These are phyloP conservation scores for Aleadryas rufinucha DNA, from an alignment of 2,113 vertebrate species.

Conservation along the genomic window DNA sequence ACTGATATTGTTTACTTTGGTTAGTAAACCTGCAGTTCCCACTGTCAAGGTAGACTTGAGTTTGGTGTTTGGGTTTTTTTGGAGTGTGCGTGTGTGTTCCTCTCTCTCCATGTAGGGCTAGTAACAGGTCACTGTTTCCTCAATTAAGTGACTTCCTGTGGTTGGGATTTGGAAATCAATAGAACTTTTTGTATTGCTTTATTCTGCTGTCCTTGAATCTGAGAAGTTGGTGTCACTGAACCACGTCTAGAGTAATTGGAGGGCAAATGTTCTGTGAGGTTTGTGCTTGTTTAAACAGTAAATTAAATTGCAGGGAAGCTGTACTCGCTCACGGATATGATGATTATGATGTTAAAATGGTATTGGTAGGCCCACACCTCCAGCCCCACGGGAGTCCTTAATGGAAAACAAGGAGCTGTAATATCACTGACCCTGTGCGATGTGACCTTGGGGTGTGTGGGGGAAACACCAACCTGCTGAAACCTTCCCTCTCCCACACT, in stretches of 20 bases:
- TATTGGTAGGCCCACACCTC: not conserved
- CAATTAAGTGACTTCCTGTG: not conserved
- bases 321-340: not conserved
- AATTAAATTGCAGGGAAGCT: not conserved
- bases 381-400: not conserved
- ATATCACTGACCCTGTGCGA: not conserved
- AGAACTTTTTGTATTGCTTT: not conserved
- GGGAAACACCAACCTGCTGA: not conserved
- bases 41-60: not conserved
- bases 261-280: not conserved
- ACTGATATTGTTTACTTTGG: not conserved
- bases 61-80: not conserved
- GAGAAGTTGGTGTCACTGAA: not conserved
- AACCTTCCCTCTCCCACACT: not conserved
- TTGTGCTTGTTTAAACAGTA: constrained; percentile 12
- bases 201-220: not conserved
- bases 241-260: not conserved
- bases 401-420: not conserved
- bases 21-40: not conserved
- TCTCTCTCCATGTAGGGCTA: not conserved
- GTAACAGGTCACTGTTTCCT: not conserved
- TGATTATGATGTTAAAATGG: not conserved
- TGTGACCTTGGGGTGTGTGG: not conserved
- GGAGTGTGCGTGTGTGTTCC: not conserved
- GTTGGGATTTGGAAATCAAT: not conserved